Base-by-base conservation (phyloP, 2,797 vertebrate species). In the Falco berigora region DNA sequence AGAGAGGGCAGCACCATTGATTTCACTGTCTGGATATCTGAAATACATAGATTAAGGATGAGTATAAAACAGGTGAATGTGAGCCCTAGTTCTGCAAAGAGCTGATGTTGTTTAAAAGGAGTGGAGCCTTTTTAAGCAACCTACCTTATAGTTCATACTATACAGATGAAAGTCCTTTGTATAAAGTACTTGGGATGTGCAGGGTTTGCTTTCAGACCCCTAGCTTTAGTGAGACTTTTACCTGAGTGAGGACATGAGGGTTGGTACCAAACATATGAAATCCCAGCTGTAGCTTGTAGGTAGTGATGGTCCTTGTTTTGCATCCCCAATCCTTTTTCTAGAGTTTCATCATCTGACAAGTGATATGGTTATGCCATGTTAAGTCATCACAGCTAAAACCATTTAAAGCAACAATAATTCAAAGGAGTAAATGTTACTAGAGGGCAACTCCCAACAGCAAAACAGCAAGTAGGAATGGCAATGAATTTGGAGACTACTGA, bases 141-240 rank as follows among this genome's bases (percentile, higher is more conserved):
- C 42, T 86, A 11, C 49, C 15, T 38, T 38, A 11, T 38, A 38
- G 38, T 38, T 38, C 38, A 11, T 38, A 38, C 38, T 38, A 38
- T 38, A 18, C 30, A 74, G 20, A 61, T 58, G 42, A 68, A 92
- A 16, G 17, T 49, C 49, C 42, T 82, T 13, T 83, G 36, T 15
- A 3, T n/a, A 20, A 15, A 15, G 22, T 80, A 36, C 13, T 75
- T 1, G 2, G 46, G 40, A 42, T 0, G 1, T 9, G 14, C 30
- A 83, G 36, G 44, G 17, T 7, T 68, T 88, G n/a, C 22, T 91
- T 12, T 83, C 36, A 17, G 28, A 46, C 40, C 15, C 17, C 2
- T 25, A 10, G 13, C 19, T 88, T 53, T 32, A 63, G 22, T 53
- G 49, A 47, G n/a, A 30, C 20, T 78, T 76, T 28, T 38, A 10